Evolutionary conservation across 1,140 invertebrate genomes (phyloP), one percentile per base, ranked within the genome.

Genomic region (Caenorhabditis tropicalis): DNA sequence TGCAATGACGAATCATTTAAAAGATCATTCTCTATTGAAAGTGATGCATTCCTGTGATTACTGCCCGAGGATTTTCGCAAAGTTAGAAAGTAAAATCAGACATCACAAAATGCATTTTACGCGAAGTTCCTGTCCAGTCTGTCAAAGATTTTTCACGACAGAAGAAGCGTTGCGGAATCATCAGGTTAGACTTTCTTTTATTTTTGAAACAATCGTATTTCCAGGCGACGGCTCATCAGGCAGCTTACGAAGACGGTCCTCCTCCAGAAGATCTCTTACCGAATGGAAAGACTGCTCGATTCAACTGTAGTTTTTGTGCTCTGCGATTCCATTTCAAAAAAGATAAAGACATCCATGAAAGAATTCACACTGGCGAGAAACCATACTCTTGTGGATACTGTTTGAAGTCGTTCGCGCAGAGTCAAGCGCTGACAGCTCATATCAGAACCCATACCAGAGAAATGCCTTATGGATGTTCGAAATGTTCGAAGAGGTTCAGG

Each of bases 371-470:
- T 0, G 86, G 86, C 27, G 97, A 99, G 90, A 92, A 97, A 60
- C 97, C 97, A 0, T 99, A 98, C 92, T 95, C 96, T 89, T 99
- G 97, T 90, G 95, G 95, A 87, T 95, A 96, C 4, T 98, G 96
- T 92, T 95, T 94, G 56, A 98, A 98, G 93, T 96, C 95, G 82
- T 98, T 98, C 92, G 98, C 96, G 0, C 96, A 98, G 91, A 92
- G 85, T 33, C 85, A 86, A 39, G 82, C 85, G 9, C 46, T 84
- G 16, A 84, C 82, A 1, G 85, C 65, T 15, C 85, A 86, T 74
- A 86, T 86, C 33, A 4, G 85, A 49, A 85, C 46, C 3, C 85
- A 86, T 33, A 86, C 85, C 19, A 70, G 48, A 0, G 85, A 86
- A 39, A 39, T 29, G 29, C 85, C 85, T 10, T 86, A 81, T 48